Conservation (phyloP, 2,113 vertebrate genomes). For the Merops nubicus region DNA sequence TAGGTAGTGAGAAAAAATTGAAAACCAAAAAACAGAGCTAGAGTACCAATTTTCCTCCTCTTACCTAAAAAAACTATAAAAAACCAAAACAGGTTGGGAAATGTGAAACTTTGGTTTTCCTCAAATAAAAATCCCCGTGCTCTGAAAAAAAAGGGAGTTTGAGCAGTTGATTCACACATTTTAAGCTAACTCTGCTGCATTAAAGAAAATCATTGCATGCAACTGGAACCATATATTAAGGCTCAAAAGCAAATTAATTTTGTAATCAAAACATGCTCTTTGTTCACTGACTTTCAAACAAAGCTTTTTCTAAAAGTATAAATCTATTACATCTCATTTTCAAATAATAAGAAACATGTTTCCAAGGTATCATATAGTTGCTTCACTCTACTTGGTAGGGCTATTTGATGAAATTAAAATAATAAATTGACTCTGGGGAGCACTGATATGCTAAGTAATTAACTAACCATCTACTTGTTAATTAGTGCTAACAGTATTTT, state of each 20-base stretch:
- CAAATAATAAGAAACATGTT: background rate
- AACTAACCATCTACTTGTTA: background rate
- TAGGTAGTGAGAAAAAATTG: slow-evolving; percentile 13
- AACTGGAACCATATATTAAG: slow-evolving; percentile 6
- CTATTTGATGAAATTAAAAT: background rate
- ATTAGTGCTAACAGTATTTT: background rate
- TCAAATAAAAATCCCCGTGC: background rate
- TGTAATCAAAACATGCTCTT: slow-evolving; percentile 25
- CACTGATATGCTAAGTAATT: background rate
- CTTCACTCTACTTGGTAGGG: background rate
- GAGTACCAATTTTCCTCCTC: background rate
- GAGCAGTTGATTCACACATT: background rate
- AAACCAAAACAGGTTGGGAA: background rate
- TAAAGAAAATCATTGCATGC: background rate
- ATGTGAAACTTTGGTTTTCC: background rate
- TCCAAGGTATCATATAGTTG: background rate
- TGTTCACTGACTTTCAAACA: background rate
- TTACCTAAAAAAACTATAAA: background rate
- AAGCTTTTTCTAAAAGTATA: background rate
- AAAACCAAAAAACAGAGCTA: slow-evolving; percentile 29
- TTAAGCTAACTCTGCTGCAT: background rate
- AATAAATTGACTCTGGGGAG: background rate
- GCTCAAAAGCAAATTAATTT: background rate
- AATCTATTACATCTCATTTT: background rate
- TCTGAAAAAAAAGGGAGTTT: slow-evolving; percentile 17